Base-by-base conservation (phyloP, 2,888 invertebrate species). In the Enoplolaimus lenunculus region DNA sequence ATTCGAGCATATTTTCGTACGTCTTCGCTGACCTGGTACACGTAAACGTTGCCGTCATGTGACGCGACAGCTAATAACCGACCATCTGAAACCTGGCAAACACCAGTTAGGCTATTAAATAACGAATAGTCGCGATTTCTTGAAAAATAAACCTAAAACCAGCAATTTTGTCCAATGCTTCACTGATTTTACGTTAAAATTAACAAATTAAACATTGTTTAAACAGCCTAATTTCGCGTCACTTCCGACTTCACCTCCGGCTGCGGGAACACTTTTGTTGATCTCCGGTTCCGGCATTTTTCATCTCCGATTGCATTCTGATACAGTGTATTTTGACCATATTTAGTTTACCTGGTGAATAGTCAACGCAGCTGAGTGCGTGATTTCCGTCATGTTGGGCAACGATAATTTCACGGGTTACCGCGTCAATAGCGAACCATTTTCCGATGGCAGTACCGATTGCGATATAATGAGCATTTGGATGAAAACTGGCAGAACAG, bases 11-110 rank as follows among this genome's bases (percentile, higher is more conserved):
- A 91, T 75, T 89, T 86, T 26, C 86, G 84, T n/a, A 87, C 88
- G 76, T 85, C 86, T 72, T 89, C 89, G 69, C 87, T 86, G 1
- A 89, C 88, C 81, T 90, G 88, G 84, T 93, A 92, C 73, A 93
- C 85, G 82, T 93, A 93, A 78, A 93, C 88, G 80, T 87, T 87
- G 85, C 91, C 91, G 82, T 93, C 93, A 16, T 91, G 84, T 0
- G 91, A 92, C 2, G 92, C 93, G 68, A 92, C 82, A 16, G 92
- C 93, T 71, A 93, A 83, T 79, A 88, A 83, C 74, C 84, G 84
- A 74, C 91, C 91, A 84, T 91, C 89, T 68, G 89, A 68, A 73
- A 68, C 45, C n/a, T n/a, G 7, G 30, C n/a, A n/a, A n/a, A 64
- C 21, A 21, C 26, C 21, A 57, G 57, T 26, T 57, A 57, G 7